Evolutionary conservation across 2,113 vertebrate genomes (phyloP).

Genomic region (Calyptomena viridis): DNA sequence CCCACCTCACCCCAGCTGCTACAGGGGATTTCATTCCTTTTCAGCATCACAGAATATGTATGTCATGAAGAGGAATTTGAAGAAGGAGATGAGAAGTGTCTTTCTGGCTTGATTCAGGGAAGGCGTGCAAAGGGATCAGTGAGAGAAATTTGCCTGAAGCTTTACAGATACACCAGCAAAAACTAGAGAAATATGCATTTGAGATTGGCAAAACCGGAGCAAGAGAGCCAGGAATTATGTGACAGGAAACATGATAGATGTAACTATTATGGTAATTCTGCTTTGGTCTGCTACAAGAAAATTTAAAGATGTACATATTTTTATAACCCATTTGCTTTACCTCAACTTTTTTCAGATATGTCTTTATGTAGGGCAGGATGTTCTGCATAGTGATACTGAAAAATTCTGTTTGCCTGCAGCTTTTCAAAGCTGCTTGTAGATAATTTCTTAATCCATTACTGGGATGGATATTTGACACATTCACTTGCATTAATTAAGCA

Average conservation of each 20-base stretch:
- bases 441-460: slow-evolving; percentile 57
- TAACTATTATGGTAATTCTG: slow-evolving; percentile 41
- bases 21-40: neutral
- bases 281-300: slow-evolving; percentile 38
- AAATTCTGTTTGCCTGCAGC: slow-evolving; percentile 57
- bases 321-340: slow-evolving; percentile 8
- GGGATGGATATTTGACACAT: slow-evolving; percentile 29
- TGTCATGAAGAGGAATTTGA: neutral
- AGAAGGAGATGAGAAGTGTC: neutral
- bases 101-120: slow-evolving; percentile 11
- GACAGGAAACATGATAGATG: slow-evolving; percentile 25
- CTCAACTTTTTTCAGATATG: neutral
- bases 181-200: slow-evolving; percentile 3
- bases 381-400: slow-evolving; percentile 13
- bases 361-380: slow-evolving; percentile 7
- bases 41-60: neutral
- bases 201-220: neutral
- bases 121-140: neutral
- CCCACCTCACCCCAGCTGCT: neutral
- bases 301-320: slow-evolving; percentile 40
- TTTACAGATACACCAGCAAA: slow-evolving; percentile 1
- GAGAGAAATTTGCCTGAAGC: neutral
- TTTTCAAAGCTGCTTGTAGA: slow-evolving; percentile 26
- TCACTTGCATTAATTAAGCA: slow-evolving; percentile 55
- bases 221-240: neutral